Conservation (phyloP, 2,113 vertebrate species). For the Pholis gunnellus region DNA sequence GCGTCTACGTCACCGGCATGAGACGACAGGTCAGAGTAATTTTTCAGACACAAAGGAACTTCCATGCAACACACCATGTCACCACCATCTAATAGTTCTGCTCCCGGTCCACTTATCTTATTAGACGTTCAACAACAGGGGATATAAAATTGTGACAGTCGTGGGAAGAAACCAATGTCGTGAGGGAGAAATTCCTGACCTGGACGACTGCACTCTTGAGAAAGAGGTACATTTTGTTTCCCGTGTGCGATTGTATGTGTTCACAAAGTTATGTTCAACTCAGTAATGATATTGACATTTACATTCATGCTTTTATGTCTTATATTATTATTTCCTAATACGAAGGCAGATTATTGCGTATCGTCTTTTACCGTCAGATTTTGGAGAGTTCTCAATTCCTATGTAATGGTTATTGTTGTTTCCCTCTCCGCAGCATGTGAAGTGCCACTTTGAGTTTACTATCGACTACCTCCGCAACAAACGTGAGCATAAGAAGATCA, state of each 20-base stretch:
- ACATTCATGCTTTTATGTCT: neutral
- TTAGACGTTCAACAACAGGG: no score
- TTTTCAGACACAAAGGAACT: neutral
- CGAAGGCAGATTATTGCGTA: neutral
- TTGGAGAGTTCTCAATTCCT: neutral
- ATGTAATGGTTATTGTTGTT: neutral
- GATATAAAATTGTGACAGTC: no score
- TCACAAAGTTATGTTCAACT: neutral
- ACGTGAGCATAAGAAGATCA: conserved; percentile 1
- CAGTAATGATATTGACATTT: neutral
- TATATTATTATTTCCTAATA: neutral
- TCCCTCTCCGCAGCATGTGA: conserved; percentile 64
- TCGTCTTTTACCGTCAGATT: neutral
- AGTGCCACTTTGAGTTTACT: conserved; percentile 68
- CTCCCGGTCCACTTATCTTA: neutral
- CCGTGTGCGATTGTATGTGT: neutral
- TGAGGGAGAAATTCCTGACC: no score
- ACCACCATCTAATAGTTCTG: neutral
- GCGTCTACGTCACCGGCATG: conserved; percentile 54
- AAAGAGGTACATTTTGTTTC: conserved; percentile 53
- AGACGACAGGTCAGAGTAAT: conserved; percentile 66
- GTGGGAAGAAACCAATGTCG: no score
- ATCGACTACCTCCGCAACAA: conserved; percentile 47
- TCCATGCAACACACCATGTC: neutral
- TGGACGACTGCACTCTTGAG: no score